Evolutionary conservation across 2,888 invertebrate species (phyloP), one percentile per base, ranked within the genome.

Genomic region (Artemia sp.): DNA sequence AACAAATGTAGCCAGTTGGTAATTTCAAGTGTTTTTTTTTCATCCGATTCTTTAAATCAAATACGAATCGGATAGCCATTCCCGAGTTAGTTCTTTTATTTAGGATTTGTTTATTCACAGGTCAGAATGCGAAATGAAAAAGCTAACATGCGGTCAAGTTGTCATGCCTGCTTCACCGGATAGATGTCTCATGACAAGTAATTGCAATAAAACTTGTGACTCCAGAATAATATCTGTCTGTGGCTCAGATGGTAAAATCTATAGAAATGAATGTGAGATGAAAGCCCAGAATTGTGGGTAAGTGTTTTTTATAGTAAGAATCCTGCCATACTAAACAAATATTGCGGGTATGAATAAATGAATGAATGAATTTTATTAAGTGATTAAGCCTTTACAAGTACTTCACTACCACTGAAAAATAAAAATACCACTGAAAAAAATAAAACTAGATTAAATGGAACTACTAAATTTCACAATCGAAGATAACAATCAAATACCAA

Each of bases 191-290:
- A 88, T 89, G 51, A 92, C 92, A 0, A 89, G 90, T 1, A 84
- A 87, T 53, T 92, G 92, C 79, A 85, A 87, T 75, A 79, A 81
- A 8, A 81, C 84, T 74, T 89, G 89, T 76, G 84, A 84, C 71
- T 85, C 85, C 24, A 74, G 74, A 68, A 86, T 86, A 72, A 79
- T 83, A 73, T 91, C 90, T 77, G 89, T 92, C 69, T 92, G 92
- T 77, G 91, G 90, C 52, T 91, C 90, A 10, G 92, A 92, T 79
- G 90, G 90, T 79, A 86, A 90, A 76, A 88, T 92, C 78, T 92
- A 92, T 79, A 85, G 87, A 76, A 91, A 88, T 78, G 89, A 90
- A 79, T 92, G 92, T 76, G 86, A 90, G 77, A 92, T 92, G 92
- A 89, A 88, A 78, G 85, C 88, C 77, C 88, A 88, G 77, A 92